Base-by-base conservation (phyloP, 2,888 invertebrate genomes). In the Rotaria macrura region DNA sequence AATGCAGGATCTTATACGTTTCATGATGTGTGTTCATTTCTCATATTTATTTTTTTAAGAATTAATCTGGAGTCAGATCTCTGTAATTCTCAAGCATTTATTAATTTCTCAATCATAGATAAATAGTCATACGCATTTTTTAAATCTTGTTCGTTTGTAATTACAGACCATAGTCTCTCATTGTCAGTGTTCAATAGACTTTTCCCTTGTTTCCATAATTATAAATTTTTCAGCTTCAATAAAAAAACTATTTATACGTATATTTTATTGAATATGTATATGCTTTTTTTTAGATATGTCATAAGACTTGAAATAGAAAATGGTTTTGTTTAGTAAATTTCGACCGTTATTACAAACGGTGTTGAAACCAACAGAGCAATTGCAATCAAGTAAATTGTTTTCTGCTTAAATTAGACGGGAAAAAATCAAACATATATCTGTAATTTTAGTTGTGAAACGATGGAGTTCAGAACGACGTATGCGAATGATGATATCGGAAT, bases 271-370 rank as follows among this genome's bases (percentile, higher is more conserved):
- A 4, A 65, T n/a, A n/a, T 29, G 10, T 14, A 57, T n/a, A n/a
- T n/a, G n/a, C n/a, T n/a, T n/a, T 9, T 29, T 65, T 65, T 34
- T 65, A 65, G 65, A 65, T 65, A 65, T 65, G 65, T 65, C 34
- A 65, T 34, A 65, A 20, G 38, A 34, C 34, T 65, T 20, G 6
- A 34, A 34, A 65, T 23, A 25, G 23, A 5, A 34, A 20, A 79
- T 79, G 79, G 43, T 43, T 79, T 14, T 79, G 12, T 79, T 79
- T n/a, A 79, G 79, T 79, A 79, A 79, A 43, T 79, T 79, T 79
- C 79, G 43, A 79, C 79, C 79, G 43, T 79, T 79, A 43, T 43
- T 79, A 43, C 40, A 79, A 79, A 79, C 65, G 65, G 79, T 79
- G n/a, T 79, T 79, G 10, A 43, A n/a, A 43, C 79, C 79, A n/a